These are phyloP conservation scores for Amphipoea lucens DNA, from an alignment of 2,888 invertebrate genomes.

Conservation along the genomic window DNA sequence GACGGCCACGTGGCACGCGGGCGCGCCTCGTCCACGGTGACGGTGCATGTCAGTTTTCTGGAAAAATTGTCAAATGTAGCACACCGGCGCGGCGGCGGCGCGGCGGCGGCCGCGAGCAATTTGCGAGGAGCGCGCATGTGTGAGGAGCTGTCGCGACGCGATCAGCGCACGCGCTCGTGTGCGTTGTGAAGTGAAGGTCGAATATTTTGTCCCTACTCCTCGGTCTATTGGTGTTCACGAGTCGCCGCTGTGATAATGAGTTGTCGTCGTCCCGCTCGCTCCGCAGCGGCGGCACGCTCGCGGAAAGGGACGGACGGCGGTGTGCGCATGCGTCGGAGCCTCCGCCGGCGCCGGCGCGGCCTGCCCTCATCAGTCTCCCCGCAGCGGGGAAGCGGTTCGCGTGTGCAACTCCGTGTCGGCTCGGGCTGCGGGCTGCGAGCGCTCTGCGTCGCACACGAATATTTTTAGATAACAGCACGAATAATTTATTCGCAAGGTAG, in stretches of 20 bases:
- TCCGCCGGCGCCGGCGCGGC: slow-evolving; percentile 88
- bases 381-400: slow-evolving; percentile 89
- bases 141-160: slow-evolving; percentile 82
- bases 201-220: slow-evolving; percentile 90
- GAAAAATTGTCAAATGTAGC: slow-evolving; percentile 90
- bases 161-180: slow-evolving; percentile 81
- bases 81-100: slow-evolving; percentile 78
- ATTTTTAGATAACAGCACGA: slow-evolving; percentile 90
- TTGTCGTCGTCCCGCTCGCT: slow-evolving; percentile 84
- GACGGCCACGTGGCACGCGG: slow-evolving; percentile 80
- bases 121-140: slow-evolving; percentile 80
- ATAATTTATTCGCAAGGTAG: slow-evolving; percentile 89
- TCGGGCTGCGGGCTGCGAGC: slow-evolving; percentile 79
- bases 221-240: slow-evolving; percentile 90
- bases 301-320: slow-evolving; percentile 83
- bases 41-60: slow-evolving; percentile 89
- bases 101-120: slow-evolving; percentile 79
- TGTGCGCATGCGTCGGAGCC: slow-evolving; percentile 88
- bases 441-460: slow-evolving; percentile 87
- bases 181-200: slow-evolving; percentile 90
- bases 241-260: slow-evolving; percentile 88
- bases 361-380: slow-evolving; percentile 90
- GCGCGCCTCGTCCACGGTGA: slow-evolving; percentile 82
- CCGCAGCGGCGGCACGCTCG: slow-evolving; percentile 69
- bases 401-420: slow-evolving; percentile 85